phyloP scores from a whole-genome alignment of 2,797 vertebrate genomes.

The Sebastes iracundus region DNA sequence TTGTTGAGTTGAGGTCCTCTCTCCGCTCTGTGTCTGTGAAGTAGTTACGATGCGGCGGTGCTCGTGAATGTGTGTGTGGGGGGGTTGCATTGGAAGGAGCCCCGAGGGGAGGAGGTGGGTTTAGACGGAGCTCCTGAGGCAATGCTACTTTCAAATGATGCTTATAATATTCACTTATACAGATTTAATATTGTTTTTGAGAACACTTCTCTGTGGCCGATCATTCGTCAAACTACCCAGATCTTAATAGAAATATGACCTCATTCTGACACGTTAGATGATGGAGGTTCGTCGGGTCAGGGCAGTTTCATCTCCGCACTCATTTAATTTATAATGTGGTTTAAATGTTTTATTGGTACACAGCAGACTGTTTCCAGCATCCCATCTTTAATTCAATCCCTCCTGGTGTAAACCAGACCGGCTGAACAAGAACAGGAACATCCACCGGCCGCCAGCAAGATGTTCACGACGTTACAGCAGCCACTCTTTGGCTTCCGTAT shows the following conservation, averaged over 20 bases:
- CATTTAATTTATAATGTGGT: neutral
- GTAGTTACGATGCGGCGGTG: too few relatives aligned
- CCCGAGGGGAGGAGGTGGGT: too few relatives aligned
- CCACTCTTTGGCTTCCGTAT: too few relatives aligned
- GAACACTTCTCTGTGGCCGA: neutral
- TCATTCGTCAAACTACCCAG: too few relatives aligned
- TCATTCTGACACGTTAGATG: neutral
- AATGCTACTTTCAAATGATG: too few relatives aligned
- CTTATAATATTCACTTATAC: neutral
- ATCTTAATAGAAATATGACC: too few relatives aligned
- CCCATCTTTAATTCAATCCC: neutral
- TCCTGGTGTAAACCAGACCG: neutral
- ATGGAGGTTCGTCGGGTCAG: neutral
- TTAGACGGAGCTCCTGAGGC: too few relatives aligned
- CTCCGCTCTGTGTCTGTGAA: too few relatives aligned
- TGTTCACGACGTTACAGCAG: neutral
- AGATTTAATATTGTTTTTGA: neutral
- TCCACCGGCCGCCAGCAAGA: neutral
- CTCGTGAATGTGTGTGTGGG: too few relatives aligned
- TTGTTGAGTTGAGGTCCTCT: too few relatives aligned
- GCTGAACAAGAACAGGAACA: neutral
- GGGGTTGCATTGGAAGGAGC: too few relatives aligned
- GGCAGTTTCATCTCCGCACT: neutral
- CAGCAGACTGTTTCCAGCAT: neutral
- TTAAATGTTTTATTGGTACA: conserved; percentile 1